These are phyloP conservation scores for Syrmaticus mikado DNA, from an alignment of 2,113 vertebrate genomes.

Conservation along the genomic window DNA sequence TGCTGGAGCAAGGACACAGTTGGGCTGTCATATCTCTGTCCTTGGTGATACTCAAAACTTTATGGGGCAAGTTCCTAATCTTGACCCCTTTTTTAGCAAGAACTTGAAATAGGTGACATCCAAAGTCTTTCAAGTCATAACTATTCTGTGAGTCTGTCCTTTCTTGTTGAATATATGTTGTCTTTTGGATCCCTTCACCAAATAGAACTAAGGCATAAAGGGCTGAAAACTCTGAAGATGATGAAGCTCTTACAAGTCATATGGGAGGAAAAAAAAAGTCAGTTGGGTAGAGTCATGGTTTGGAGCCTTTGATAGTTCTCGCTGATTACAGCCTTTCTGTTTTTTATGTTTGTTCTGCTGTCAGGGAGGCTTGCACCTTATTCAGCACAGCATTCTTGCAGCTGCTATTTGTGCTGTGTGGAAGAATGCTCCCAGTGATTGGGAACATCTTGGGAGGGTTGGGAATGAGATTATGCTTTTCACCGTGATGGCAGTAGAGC, in stretches of 20 bases:
- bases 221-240: background rate
- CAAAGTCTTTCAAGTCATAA: background rate
- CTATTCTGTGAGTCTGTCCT: background rate
- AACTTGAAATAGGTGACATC: background rate
- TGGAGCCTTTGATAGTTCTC: background rate
- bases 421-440: background rate
- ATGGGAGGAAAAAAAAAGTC: background rate
- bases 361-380: background rate
- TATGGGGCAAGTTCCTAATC: background rate
- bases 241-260: background rate
- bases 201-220: background rate
- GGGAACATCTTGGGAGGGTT: background rate
- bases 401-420: background rate
- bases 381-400: background rate
- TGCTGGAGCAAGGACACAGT: background rate
- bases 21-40: background rate
- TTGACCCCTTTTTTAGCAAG: background rate
- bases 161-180: background rate
- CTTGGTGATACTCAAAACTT: background rate
- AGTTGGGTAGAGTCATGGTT: background rate
- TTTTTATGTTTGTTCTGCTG: background rate
- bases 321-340: background rate
- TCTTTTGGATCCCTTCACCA: background rate
- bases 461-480: background rate
- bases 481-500: background rate